Evolutionary conservation across 2,797 vertebrate species (phyloP), one percentile per base, ranked within the genome.

Genomic region (Mormyrops attenuatus): DNA sequence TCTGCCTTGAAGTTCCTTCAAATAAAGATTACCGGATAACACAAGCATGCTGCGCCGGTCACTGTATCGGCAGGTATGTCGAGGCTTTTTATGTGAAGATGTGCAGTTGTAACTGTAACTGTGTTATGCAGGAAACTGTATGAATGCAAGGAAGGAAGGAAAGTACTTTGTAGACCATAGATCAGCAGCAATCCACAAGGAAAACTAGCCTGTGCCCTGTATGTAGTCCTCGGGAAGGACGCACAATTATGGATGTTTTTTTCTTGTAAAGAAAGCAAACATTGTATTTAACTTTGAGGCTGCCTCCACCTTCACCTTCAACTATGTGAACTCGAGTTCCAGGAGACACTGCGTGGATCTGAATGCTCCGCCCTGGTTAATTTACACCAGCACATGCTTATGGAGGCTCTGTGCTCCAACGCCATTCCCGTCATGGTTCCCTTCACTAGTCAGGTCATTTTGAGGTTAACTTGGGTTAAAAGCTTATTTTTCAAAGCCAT

Each of bases 21-120:
- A 8, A 85, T 90, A 89, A 91, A 90, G 88, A 93, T 90, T 93
- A 91, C 91, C 91, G 91, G 89, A 91, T 91, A 93, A 92, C 91
- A 49, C 44, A 20, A 8, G 38, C 38, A 20, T 47, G 66, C 77
- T 90, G 92, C 91, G 82, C 69, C 15, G 52, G 89, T 50, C 73
- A 88, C 92, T 92, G 89, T 93, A 91, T 91, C 77, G 63, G 66
- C 41, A 6, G 91, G 91, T 87, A 63, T 91, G 90, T 91, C 60
- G 89, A 87, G 89, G 85, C 87, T 85, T 47, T 92, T 73, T 89
- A 87, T 89, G 38, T 89, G 41, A 88, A 89, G 88, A 89, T 34
- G 63, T 87, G 88, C 89, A 91, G 47, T 66, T 44, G 11, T 41
- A 38, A 22, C 63, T 77, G 69, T 15, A 49, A 85, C 82, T 85